Evolutionary conservation across 2,888 invertebrate species (phyloP).

Genomic region (Incurvaria masculella): DNA sequence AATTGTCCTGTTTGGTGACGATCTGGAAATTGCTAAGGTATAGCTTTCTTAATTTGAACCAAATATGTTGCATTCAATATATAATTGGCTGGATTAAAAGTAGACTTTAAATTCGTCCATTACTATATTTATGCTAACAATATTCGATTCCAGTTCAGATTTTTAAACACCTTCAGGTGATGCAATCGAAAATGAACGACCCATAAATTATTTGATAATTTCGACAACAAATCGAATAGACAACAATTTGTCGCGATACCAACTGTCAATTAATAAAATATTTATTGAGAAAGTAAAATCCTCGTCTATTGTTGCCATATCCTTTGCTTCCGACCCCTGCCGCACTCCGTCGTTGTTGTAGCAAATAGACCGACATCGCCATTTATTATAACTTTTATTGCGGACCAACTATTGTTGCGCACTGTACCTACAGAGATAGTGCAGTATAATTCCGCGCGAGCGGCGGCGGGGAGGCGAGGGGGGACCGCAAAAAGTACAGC

Average conservation of each 20-base stretch:
- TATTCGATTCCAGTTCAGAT: no score
- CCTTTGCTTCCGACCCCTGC: background rate
- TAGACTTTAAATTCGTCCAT: no score
- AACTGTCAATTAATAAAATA: conserved; percentile 45
- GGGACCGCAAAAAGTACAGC: conserved; percentile 53
- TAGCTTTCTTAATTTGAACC: no score
- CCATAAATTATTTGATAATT: background rate
- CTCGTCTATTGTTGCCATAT: background rate
- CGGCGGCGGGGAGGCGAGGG: conserved; percentile 19
- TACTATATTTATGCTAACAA: no score
- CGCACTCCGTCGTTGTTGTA: background rate
- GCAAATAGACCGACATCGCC: background rate
- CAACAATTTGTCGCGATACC: background rate
- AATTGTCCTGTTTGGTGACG: no score
- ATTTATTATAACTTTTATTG: background rate
- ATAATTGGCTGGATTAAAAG: no score
- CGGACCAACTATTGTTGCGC: background rate
- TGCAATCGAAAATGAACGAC: no score
- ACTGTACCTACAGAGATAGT: background rate
- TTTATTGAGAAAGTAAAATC: conserved; percentile 21
- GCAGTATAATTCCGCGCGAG: conserved; percentile 15
- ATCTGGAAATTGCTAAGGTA: no score
- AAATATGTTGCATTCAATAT: no score
- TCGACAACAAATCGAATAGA: background rate
- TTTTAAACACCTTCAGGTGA: no score